Evolutionary conservation across 23 tunicate species (phyloP).

Genomic region (Styela clava): DNA sequence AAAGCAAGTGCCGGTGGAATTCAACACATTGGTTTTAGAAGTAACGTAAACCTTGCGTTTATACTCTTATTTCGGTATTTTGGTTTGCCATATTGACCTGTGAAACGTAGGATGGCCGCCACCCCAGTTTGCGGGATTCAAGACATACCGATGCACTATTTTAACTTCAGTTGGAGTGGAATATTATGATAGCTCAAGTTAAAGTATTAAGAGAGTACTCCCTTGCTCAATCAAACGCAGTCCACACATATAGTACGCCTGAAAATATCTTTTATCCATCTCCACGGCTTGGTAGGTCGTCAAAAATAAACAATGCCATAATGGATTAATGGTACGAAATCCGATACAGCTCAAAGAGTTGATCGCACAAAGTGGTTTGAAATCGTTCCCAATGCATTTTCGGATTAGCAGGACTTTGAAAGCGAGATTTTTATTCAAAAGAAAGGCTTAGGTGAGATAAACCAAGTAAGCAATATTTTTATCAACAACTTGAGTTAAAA

Average conservation of each 20-base stretch:
- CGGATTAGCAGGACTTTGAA: not conserved
- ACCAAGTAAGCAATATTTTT: too few species aligned
- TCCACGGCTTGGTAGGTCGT: not conserved
- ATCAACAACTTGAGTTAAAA: too few species aligned
- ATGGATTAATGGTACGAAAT: conserved; percentile 8
- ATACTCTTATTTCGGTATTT: not conserved
- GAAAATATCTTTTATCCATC: not conserved
- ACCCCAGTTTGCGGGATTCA: not conserved
- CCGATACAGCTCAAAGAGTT: not conserved
- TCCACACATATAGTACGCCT: too few species aligned
- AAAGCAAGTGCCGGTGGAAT: too few species aligned
- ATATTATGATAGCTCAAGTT: not conserved
- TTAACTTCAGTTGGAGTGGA: not conserved
- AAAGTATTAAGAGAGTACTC: too few species aligned
- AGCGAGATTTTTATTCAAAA: too few species aligned
- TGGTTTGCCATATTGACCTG: not conserved
- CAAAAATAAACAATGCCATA: not conserved
- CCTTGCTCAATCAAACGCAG: too few species aligned
- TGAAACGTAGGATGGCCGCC: not conserved
- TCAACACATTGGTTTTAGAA: not conserved
- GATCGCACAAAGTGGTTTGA: not conserved
- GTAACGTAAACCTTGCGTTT: not conserved
- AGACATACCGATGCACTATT: not conserved
- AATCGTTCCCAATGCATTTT: not conserved
- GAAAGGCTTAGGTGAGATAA: too few species aligned